phyloP scores from a whole-genome alignment of 2,888 invertebrate genomes.

The Cybosia mesomella region DNA sequence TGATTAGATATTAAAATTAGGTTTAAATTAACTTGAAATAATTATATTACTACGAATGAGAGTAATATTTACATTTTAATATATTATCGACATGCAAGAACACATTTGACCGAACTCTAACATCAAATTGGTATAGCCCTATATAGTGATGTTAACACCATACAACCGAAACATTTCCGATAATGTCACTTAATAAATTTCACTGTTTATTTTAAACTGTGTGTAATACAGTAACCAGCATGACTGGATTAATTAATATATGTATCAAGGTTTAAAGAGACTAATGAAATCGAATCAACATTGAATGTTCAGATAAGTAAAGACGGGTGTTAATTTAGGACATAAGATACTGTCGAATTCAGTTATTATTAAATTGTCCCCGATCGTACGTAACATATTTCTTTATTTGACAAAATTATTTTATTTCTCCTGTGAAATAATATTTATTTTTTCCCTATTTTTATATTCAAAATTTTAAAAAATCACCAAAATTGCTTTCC shows the following conservation, averaged over 20 bases:
- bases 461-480: too few species aligned
- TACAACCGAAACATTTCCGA: slow-evolving; percentile 28
- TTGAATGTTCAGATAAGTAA: slow-evolving; percentile 43
- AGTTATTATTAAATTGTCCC: slow-evolving; percentile 8
- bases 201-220: slow-evolving; percentile 30
- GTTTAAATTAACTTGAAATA: background rate
- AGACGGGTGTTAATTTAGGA: slow-evolving; percentile 34
- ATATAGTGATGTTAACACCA: slow-evolving; percentile 34
- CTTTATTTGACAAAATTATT: background rate
- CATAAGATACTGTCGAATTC: slow-evolving; percentile 27
- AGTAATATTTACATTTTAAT: background rate
- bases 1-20: too few species aligned
- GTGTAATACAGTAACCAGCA: slow-evolving; percentile 41
- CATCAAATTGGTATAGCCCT: slow-evolving; percentile 11
- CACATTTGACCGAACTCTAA: slow-evolving; percentile 16
- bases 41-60: background rate
- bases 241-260: slow-evolving; percentile 64
- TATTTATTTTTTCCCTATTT: too few species aligned
- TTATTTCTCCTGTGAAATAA: too few species aligned
- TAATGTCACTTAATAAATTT: slow-evolving; percentile 28
- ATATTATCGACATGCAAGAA: slow-evolving; percentile 3
- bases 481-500: too few species aligned
- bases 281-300: slow-evolving; percentile 68
- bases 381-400: background rate
- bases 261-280: slow-evolving; percentile 69